Conservation (phyloP, 2,888 invertebrate genomes). For the Podabrus alpinus region DNA sequence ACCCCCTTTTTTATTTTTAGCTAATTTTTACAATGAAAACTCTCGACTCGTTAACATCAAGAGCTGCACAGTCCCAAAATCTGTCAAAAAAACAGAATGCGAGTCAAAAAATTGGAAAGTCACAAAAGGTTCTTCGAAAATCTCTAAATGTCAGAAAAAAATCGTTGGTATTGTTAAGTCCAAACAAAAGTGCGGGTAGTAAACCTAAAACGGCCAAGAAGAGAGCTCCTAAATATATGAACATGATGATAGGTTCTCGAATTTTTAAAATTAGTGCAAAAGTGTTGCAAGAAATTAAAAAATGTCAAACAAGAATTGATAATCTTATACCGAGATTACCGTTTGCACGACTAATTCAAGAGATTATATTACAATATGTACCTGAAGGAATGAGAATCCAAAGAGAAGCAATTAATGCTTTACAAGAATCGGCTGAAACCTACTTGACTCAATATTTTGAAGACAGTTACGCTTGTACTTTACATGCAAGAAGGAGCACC, state of each 20-base stretch:
- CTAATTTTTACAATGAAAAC: background rate
- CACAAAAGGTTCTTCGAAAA: background rate
- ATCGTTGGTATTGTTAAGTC: fast-evolving
- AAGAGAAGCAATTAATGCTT: slow-evolving; percentile 51
- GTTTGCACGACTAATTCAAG: slow-evolving; percentile 55
- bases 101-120: background rate
- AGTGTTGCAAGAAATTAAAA: slow-evolving; percentile 42
- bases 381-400: slow-evolving; percentile 45
- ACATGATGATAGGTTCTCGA: slow-evolving; percentile 18
- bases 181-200: no score
- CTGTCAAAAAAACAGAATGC: background rate
- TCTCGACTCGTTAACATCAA: background rate
- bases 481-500: slow-evolving; percentile 56
- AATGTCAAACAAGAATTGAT: slow-evolving; percentile 39
- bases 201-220: background rate
- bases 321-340: slow-evolving; percentile 53
- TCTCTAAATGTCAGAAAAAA: background rate
- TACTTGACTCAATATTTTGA: slow-evolving; percentile 58
- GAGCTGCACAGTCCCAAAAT: no score
- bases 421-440: slow-evolving; percentile 58
- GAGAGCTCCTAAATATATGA: background rate
- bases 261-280: slow-evolving; percentile 16
- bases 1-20: background rate
- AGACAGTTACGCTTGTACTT: slow-evolving; percentile 54
- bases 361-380: slow-evolving; percentile 46